Evolutionary conservation across 2,888 invertebrate genomes (phyloP), one percentile per base, ranked within the genome.

Genomic region (Anthrax anthrax): DNA sequence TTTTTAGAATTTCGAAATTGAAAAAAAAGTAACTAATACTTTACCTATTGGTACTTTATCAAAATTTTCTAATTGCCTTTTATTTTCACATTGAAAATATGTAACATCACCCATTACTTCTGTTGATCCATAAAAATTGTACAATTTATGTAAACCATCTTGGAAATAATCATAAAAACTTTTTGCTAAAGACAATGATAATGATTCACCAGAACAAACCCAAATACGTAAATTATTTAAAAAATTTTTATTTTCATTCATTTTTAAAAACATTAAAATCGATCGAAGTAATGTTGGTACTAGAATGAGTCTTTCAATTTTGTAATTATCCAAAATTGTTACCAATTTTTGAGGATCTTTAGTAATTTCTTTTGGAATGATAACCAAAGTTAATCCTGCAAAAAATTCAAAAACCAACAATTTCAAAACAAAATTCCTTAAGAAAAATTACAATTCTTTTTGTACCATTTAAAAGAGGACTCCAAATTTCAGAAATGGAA

Each of bases 21-120:
- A n/a, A n/a, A n/a, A n/a, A 10, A 2, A 16, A 32, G 3, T 12
- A 23, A 17, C 16, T 32, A 42, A 8, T 34, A 61, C 70, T 71
- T n/a, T 65, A 84, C 88, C 88, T 54, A 92, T 89, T 2, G 90
- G 89, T 43, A 91, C 77, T 55, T 83, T 84, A 10, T 78, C 75
- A 47, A 74, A 70, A 47, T 71, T 63, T 50, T 76, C 72, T 48
- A 86, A 57, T 52, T 84, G 80, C 5, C 71, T 72, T 14, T 69
- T 60, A 43, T 71, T 74, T 48, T 74, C 75, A 55, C 89, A 71
- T 1, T 81, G 72, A 55, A 82, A 80, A 58, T 77, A 89, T 0
- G 89, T 88, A 3, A 91, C 88, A 60, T 90, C 91, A 0, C 88
- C 91, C 83, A 90, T 89, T 1, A 89, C 80, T 64, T 92, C 92